Base-by-base conservation (phyloP, 2,888 invertebrate genomes). In the Fragum whitleyi region DNA sequence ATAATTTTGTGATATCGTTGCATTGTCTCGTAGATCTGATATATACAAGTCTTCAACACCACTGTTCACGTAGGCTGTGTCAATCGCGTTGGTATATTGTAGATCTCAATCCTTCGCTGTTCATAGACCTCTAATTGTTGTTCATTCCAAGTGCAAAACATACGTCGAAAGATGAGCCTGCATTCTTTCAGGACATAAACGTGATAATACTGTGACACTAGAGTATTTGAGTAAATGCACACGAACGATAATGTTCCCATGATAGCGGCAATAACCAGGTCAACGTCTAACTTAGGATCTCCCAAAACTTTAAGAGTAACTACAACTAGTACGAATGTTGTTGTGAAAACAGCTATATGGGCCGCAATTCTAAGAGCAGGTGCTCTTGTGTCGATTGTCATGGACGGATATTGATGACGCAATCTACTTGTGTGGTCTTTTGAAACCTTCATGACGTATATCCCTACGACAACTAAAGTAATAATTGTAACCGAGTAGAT, bases 51-150 rank as follows among this genome's bases (percentile, higher is more conserved):
- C n/a, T n/a, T n/a, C n/a, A n/a, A n/a, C n/a, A n/a, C n/a, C n/a
- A n/a, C n/a, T n/a, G n/a, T n/a, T n/a, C n/a, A n/a, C n/a, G n/a
- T n/a, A n/a, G n/a, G n/a, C n/a, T n/a, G n/a, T n/a, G n/a, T n/a
- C n/a, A 39, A 14, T 47, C 47, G 47, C 14, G 36, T 32, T 16
- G 62, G 62, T n/a, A 62, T 62, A 28, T 62, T 62, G 36, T 62
- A 62, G 21, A 62, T 32, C n/a, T 62, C 62, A 32, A 62, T 62
- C 7, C 62, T 11, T 36, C 36, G 2, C n/a, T 28, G 32, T n/a
- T 62, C 28, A 36, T 32, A 62, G 2, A 5, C 62, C 16, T 2
- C 36, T 21, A 9, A 3, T n/a, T 36, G n/a, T 2, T 9, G 2
- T 21, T 36, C 21, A 19, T 32, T 62, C 32, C 62, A 62, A 1